Evolutionary conservation across 2,888 invertebrate species (phyloP).

Genomic region (Eilema depressum): DNA sequence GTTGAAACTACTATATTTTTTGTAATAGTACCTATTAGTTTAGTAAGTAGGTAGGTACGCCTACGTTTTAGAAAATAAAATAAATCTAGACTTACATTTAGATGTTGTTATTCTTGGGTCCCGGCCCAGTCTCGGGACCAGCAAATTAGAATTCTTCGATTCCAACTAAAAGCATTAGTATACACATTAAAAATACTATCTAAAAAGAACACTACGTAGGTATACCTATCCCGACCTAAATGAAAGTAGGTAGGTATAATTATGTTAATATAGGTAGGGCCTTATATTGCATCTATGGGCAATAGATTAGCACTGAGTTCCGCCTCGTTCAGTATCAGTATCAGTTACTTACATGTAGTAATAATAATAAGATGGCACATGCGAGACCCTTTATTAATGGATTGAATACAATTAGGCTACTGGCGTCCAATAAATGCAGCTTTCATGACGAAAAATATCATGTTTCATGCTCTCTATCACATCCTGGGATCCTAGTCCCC

Average conservation of each 20-base stretch:
- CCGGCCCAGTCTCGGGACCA: not conserved
- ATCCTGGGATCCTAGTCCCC: slow-evolving; percentile 78
- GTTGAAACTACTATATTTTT: too few species aligned
- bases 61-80: not conserved
- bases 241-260: not conserved
- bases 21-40: too few species aligned
- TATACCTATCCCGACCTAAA: too few species aligned
- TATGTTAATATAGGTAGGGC: not conserved
- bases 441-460: slow-evolving; percentile 79
- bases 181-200: not conserved
- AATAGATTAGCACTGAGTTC: not conserved
- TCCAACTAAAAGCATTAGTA: not conserved
- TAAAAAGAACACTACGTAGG: not conserved
- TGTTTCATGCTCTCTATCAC: slow-evolving; percentile 77
- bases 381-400: slow-evolving; percentile 54
- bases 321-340: slow-evolving; percentile 25
- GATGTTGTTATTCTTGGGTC: not conserved
- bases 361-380: slow-evolving; percentile 44
- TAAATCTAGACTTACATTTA: not conserved
- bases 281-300: not conserved
- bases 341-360: slow-evolving; percentile 42
- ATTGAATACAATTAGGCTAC: slow-evolving; percentile 60
- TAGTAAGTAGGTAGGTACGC: not conserved
- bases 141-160: not conserved
- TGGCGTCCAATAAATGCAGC: slow-evolving; percentile 71